Conservation (phyloP, 92 coral and sea anemone species). For the Zoanthus solanderi region DNA sequence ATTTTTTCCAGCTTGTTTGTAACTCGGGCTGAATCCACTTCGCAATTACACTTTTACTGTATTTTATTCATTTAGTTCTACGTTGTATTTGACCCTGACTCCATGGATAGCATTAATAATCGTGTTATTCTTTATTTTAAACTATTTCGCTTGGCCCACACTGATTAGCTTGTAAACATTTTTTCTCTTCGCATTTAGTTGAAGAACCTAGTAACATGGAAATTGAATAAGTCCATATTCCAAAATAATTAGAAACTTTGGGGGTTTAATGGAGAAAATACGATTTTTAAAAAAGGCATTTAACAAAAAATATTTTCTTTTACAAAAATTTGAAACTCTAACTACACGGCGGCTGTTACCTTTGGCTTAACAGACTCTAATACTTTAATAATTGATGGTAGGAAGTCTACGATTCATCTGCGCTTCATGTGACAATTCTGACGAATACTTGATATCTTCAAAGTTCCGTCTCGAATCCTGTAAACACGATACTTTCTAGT, state of each 20-base stretch:
- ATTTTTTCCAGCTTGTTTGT: too few species aligned
- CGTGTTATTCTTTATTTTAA: background rate
- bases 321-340: background rate
- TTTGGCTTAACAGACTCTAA: constrained; percentile 13
- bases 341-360: constrained; percentile 41
- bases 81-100: background rate
- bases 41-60: too few species aligned
- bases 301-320: background rate
- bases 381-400: constrained; percentile 34
- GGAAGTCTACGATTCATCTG: constrained; percentile 47
- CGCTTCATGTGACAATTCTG: constrained; percentile 58
- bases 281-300: constrained; percentile 14
- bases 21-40: too few species aligned
- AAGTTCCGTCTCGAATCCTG: constrained; percentile 52
- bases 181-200: too few species aligned
- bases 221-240: background rate
- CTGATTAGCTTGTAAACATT: too few species aligned
- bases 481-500: constrained; percentile 54
- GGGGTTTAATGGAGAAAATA: constrained; percentile 17
- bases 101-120: background rate
- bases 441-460: constrained; percentile 50
- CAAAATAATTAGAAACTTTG: background rate
- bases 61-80: too few species aligned
- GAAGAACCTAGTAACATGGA: too few species aligned
- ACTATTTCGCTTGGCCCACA: background rate